Percentiles rank a stretch among this genome's conserved stretches.
These are phyloP conservation scores for Mormoops blainvillei DNA, from an alignment of 2,113 vertebrate species.

Conservation along the genomic window DNA sequence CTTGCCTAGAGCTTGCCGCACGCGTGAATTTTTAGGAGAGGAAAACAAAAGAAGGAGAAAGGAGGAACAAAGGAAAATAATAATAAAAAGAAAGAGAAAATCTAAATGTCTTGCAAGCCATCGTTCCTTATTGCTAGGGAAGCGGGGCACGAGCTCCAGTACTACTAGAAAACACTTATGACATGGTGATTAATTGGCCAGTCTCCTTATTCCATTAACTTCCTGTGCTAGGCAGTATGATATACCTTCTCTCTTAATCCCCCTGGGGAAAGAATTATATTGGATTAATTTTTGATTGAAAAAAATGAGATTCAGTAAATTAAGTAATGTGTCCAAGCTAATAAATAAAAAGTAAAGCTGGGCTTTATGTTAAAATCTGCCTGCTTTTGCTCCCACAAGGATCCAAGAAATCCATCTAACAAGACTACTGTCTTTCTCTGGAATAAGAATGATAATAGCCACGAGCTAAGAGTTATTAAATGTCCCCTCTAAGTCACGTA, in stretches of 20 bases:
- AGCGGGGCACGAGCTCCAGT: neutral
- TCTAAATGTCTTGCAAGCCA: neutral
- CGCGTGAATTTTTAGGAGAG: neutral
- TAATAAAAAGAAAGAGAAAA: neutral
- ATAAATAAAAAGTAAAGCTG: neutral
- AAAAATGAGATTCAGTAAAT: constrained; percentile 27
- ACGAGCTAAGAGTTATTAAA: neutral
- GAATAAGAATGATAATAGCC: neutral
- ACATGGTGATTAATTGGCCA: neutral
- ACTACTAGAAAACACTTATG: neutral
- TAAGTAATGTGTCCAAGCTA: neutral
- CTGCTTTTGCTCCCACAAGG: neutral
- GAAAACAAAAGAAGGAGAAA: too few species aligned
- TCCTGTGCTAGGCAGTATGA: neutral
- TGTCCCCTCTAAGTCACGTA: neutral
- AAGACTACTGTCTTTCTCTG: neutral
- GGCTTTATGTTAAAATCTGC: neutral
- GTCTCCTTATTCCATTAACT: neutral
- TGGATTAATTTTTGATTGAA: constrained; percentile 26
- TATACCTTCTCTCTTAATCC: neutral
- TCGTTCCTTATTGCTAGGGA: neutral
- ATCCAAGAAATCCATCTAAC: neutral
- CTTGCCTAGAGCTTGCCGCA: neutral
- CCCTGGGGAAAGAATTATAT: neutral
- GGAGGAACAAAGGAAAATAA: neutral